Conservation (phyloP, 2,113 vertebrate genomes). For the Paraplagusia blochii region DNA sequence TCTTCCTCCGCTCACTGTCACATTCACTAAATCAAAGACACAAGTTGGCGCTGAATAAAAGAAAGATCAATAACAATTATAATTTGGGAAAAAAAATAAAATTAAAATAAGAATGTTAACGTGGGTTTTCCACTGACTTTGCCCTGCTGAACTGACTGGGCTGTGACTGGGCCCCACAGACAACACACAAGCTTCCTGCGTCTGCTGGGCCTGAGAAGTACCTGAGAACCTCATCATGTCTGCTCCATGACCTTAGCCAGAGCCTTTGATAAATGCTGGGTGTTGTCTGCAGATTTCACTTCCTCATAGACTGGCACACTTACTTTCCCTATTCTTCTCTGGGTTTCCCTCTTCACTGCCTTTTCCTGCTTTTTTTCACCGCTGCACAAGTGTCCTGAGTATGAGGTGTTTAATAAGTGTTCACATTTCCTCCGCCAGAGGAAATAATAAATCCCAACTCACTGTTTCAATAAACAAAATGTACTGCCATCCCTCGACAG, state of each 20-base stretch:
- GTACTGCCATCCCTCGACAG: conserved; percentile 59
- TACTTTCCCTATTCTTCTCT: conserved; percentile 57
- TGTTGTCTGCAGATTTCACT: conserved; percentile 57
- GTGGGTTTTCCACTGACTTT: conserved; percentile 31
- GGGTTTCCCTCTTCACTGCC: conserved; percentile 47
- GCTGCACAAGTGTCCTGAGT: conserved; percentile 41
- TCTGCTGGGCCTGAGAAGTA: conserved; percentile 30
- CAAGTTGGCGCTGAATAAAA: conserved; percentile 33
- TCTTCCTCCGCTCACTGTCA: conserved; percentile 7
- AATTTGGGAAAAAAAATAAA: conserved; percentile 18
- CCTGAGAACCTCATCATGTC: conserved; percentile 46
- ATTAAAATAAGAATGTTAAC: too few species aligned
- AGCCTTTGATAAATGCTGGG: conserved; percentile 45
- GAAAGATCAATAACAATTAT: conserved; percentile 17
- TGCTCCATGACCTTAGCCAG: conserved; percentile 49
- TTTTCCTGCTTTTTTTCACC: conserved; percentile 52
- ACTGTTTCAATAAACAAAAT: conserved; percentile 69
- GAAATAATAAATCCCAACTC: conserved; percentile 71
- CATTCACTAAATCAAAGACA: conserved; percentile 17
- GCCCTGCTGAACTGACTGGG: conserved; percentile 4
- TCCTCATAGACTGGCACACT: conserved; percentile 43
- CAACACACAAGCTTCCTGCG: conserved; percentile 10
- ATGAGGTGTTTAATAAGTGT: conserved; percentile 70
- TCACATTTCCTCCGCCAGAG: conserved; percentile 62
- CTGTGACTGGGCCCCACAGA: conserved; percentile 28